These are phyloP conservation scores for Brachionus plicatilis DNA, from an alignment of 1,140 invertebrate species.

Conservation along the genomic window DNA sequence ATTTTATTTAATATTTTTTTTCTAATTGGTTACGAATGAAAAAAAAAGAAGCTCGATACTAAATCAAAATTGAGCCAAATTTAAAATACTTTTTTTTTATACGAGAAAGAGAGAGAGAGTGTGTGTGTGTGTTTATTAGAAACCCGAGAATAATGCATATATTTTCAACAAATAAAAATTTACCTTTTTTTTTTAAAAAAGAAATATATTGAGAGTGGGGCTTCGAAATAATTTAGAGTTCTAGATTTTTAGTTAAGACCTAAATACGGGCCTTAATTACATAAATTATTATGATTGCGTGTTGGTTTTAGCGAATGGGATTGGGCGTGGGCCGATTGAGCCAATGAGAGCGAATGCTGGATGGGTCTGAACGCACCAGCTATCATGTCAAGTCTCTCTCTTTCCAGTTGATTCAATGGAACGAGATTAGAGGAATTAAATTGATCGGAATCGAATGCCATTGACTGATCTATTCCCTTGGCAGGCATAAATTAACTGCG, in stretches of 20 bases:
- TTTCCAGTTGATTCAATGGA: not conserved
- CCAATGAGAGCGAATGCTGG: not conserved
- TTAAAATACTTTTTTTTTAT: slow-evolving; percentile 5
- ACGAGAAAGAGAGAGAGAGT: not conserved
- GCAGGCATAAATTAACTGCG: not conserved
- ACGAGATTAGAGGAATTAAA: slow-evolving; percentile 27
- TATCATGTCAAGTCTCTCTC: not conserved
- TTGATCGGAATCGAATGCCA: slow-evolving; percentile 9
- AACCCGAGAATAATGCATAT: slow-evolving; percentile 24
- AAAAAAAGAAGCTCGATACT: not conserved
- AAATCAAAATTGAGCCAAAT: not conserved
- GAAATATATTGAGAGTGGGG: not conserved
- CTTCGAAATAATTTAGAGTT: slow-evolving; percentile 28
- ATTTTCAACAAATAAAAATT: slow-evolving; percentile 35
- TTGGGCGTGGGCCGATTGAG: not conserved
- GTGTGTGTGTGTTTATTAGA: not conserved
- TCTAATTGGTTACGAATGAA: not conserved
- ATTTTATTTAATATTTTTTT: slow-evolving; percentile 23
- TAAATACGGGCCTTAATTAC: not conserved
- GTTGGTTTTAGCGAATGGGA: not conserved
- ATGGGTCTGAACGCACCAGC: not conserved
- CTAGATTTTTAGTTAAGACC: slow-evolving; percentile 2
- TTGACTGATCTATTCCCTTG: slow-evolving; percentile 24
- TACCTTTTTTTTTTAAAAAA: not conserved
- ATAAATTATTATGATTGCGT: not conserved